Base-by-base conservation (phyloP, 2,888 invertebrate species). In the Luperina nickerlii region DNA sequence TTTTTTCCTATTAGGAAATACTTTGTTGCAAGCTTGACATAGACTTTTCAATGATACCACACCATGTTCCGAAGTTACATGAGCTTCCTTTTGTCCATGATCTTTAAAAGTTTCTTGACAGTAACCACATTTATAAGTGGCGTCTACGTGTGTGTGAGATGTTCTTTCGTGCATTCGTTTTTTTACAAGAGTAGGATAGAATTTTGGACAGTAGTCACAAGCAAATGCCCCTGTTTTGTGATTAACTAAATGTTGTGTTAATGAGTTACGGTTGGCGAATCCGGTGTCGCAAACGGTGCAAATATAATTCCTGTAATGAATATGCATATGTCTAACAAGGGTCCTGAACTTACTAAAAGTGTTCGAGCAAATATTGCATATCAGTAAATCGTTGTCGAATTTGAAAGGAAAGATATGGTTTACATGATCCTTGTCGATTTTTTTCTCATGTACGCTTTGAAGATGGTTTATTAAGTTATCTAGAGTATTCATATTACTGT, bases 121-220 rank as follows among this genome's bases (percentile, higher is more conserved):
- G 66, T 91, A 90, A 0, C 89, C 90, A 72, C 94, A 94, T 84
- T 89, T 92, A 57, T 90, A 84, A 9, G 72, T 62, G 0, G 20
- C 27, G 24, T 86, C 79, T 0, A 75, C 63, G 48, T 90, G 86
- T 0, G 87, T 90, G 9, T 90, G 90, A 6, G 85, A 87, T 0
- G 91, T 84, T 54, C 92, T 92, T 76, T 94, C 94, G 70, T 97
- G 97, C 0, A 93, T 90, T 68, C 93, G 92, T 65, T 95, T 91
- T n/a, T 95, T 95, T 13, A 93, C 90, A 65, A 91, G 90, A 0
- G 95, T 95, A 2, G 93, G 90, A 62, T 94, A 96, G 0, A 94
- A 88, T 84, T 96, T 96, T 1, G 93, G 90, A 77, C 97, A 97
- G 60, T 88, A 91, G 7, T 92, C 92, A 78, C 97, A 97, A 2